Conservation (phyloP, 2,113 vertebrate species). For the Stomatorhinus ivindoensis region DNA sequence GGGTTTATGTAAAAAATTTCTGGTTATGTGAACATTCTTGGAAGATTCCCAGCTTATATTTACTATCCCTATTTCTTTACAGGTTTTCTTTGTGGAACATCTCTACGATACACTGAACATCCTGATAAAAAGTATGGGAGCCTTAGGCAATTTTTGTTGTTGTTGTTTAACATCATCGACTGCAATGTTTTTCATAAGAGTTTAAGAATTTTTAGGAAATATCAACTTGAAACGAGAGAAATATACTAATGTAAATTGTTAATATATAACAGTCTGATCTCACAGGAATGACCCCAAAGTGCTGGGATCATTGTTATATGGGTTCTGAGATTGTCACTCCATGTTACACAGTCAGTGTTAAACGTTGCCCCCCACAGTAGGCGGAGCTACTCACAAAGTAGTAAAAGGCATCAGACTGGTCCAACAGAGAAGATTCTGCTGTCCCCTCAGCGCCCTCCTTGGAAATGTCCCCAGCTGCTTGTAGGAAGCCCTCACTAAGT, state of each 20-base stretch:
- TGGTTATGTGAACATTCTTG: not conserved
- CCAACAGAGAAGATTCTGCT: slow-evolving; percentile 69
- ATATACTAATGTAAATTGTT: not conserved
- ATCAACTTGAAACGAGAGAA: not conserved
- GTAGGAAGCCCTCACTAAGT: slow-evolving; percentile 83
- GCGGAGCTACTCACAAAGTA: slow-evolving; percentile 78
- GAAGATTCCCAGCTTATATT: not conserved
- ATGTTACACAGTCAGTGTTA: not conserved
- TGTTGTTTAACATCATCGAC: not conserved
- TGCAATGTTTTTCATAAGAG: not conserved
- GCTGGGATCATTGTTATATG: not conserved
- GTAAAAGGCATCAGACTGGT: slow-evolving; percentile 75
- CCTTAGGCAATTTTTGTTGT: not conserved
- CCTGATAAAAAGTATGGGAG: not conserved
- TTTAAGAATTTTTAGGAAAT: not conserved
- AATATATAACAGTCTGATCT: not conserved
- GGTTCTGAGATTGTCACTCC: not conserved
- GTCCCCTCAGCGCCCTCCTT: slow-evolving; percentile 64
- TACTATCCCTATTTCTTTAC: not conserved
- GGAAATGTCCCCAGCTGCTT: slow-evolving; percentile 77
- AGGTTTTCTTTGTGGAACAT: not conserved
- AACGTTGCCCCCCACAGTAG: not conserved
- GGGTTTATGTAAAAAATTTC: not conserved
- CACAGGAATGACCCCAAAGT: not conserved
- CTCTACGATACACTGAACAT: not conserved